Percentiles rank a stretch among this genome's conserved stretches.
phyloP scores from a whole-genome alignment of 2,113 vertebrate species.

The Tyrannus savana region DNA sequence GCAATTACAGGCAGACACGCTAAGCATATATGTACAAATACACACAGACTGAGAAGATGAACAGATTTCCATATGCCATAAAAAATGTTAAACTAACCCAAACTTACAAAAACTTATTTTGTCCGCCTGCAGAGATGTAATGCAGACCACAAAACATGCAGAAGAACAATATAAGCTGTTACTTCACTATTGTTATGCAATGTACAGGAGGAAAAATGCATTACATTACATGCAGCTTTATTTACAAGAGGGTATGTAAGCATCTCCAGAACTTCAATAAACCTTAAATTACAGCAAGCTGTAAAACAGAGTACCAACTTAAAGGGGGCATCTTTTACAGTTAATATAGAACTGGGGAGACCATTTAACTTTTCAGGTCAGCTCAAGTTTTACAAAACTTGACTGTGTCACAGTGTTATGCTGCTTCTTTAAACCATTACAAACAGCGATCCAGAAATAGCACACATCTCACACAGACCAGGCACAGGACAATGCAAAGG shows the following conservation, averaged over 20 bases:
- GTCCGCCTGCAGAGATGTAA: background rate
- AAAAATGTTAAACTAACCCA: background rate
- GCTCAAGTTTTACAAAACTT: background rate
- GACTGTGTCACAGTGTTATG: background rate
- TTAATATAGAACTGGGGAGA: background rate
- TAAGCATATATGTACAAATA: background rate
- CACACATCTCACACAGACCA: background rate
- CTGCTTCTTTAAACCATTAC: background rate
- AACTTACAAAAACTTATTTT: background rate
- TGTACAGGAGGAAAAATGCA: background rate
- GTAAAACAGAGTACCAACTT: background rate
- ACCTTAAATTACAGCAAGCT: background rate
- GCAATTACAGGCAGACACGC: rapidly evolving
- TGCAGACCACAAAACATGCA: background rate
- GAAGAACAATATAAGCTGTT: background rate
- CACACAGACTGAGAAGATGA: background rate
- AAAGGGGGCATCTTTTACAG: background rate
- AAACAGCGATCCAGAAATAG: background rate
- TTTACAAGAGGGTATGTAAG: background rate
- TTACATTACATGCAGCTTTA: background rate
- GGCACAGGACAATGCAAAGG: background rate
- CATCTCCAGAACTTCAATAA: background rate
- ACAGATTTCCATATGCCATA: background rate
- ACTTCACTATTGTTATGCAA: background rate
- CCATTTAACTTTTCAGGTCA: background rate